A percentile compares a stretch with the other conserved stretches of the same genome.
These are phyloP conservation scores for Herpetotheres cachinnans DNA, from an alignment of 2,113 vertebrate genomes.

Conservation along the genomic window DNA sequence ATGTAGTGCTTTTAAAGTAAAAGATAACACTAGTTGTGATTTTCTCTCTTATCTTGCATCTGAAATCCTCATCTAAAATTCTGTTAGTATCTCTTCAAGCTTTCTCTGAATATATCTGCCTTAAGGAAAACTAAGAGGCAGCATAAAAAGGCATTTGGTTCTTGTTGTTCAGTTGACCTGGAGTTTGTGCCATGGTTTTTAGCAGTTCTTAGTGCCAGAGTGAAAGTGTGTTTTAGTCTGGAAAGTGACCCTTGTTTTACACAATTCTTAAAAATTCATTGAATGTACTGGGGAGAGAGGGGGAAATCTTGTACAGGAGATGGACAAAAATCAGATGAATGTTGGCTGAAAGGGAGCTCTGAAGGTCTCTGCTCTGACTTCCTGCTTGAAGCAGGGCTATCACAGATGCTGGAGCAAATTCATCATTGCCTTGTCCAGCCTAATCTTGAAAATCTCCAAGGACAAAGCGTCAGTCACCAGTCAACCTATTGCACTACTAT, in stretches of 20 bases:
- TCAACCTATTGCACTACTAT: background rate
- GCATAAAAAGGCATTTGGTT: background rate
- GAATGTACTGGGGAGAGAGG: background rate
- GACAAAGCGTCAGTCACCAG: background rate
- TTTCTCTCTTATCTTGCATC: background rate
- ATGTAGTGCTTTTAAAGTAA: background rate
- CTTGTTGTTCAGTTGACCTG: background rate
- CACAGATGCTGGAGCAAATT: background rate
- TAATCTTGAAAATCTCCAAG: background rate
- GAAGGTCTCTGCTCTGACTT: background rate
- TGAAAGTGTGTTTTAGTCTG: background rate
- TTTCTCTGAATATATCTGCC: background rate
- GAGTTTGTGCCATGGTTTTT: background rate
- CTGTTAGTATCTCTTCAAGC: background rate
- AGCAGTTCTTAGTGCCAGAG: background rate
- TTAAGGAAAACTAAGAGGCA: background rate
- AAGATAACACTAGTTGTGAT: background rate
- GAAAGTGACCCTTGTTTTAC: background rate
- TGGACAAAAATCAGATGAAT: background rate
- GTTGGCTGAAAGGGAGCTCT: background rate
- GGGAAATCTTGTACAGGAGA: background rate
- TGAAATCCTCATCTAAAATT: background rate
- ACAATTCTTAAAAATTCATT: background rate
- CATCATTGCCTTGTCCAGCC: background rate
- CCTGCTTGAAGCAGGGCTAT: background rate